Conservation (phyloP, 2,888 invertebrate genomes). For the Cabera pusaria region DNA sequence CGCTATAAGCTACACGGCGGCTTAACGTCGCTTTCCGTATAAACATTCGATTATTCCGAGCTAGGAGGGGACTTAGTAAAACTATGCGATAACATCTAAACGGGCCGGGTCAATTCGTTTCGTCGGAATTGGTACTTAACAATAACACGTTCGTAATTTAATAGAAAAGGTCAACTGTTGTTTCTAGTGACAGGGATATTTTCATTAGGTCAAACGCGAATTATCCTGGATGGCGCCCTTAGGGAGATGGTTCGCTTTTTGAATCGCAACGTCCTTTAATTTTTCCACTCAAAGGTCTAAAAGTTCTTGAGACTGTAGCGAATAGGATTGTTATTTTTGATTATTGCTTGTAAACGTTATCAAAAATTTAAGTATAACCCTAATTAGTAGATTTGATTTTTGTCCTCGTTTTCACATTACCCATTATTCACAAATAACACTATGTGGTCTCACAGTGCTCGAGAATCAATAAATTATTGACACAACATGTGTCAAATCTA, state of each 20-base stretch:
- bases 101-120: slow-evolving; percentile 37
- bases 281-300: too few species aligned
- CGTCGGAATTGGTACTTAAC: slow-evolving; percentile 41
- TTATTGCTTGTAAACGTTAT: too few species aligned
- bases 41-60: slow-evolving; percentile 36
- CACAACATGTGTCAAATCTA: too few species aligned
- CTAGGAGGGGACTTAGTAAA: slow-evolving; percentile 30
- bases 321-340: too few species aligned
- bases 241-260: slow-evolving; percentile 3
- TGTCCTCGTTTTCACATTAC: too few species aligned
- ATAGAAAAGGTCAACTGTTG: slow-evolving; percentile 47
- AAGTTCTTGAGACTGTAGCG: too few species aligned
- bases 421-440: too few species aligned
- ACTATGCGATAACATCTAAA: slow-evolving; percentile 36
- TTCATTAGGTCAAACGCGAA: slow-evolving; percentile 41
- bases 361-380: too few species aligned
- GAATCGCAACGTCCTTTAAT: slow-evolving; percentile 3
- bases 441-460: too few species aligned
- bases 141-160: slow-evolving; percentile 43
- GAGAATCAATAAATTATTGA: too few species aligned
- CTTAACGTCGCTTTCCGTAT: slow-evolving; percentile 22
- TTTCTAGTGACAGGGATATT: slow-evolving; percentile 43
- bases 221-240: slow-evolving; percentile 7
- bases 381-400: too few species aligned
- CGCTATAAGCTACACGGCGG: slow-evolving; percentile 8